These are phyloP conservation scores for Dasypolia templi DNA, from an alignment of 2,888 invertebrate genomes.

Conservation along the genomic window DNA sequence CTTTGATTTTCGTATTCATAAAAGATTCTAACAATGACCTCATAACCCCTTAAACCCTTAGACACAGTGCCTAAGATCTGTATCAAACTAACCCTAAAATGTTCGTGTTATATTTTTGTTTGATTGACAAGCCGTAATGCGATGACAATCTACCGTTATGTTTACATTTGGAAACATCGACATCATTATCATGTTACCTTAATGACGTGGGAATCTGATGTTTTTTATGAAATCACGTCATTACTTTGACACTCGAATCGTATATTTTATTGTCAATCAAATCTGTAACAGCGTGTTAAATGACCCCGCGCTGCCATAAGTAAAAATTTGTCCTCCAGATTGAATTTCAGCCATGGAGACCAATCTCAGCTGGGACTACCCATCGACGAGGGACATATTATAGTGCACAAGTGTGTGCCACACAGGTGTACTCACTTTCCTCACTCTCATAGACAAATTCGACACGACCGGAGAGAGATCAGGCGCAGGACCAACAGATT, in stretches of 20 bases:
- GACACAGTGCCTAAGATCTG: not conserved
- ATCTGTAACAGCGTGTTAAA: not conserved
- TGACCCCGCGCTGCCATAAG: too few species aligned
- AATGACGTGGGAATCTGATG: slow-evolving; percentile 5
- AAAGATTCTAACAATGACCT: not conserved
- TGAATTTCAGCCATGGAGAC: not conserved
- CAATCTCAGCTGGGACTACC: not conserved
- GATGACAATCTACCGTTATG: slow-evolving; percentile 24
- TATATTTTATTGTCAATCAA: not conserved
- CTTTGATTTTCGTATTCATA: too few species aligned
- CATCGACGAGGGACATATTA: not conserved
- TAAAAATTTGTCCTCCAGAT: not conserved
- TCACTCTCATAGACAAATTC: not conserved
- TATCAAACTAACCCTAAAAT: not conserved
- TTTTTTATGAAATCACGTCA: not conserved
- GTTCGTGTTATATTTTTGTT: not conserved
- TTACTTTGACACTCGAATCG: not conserved
- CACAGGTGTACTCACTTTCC: not conserved
- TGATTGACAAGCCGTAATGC: slow-evolving; percentile 44
- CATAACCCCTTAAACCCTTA: too few species aligned
- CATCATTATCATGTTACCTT: not conserved
- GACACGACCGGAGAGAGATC: too few species aligned
- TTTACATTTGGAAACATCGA: not conserved
- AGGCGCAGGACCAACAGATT: too few species aligned
- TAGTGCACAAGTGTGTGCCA: not conserved